Evolutionary conservation across 2,797 vertebrate genomes (phyloP), one percentile per base, ranked within the genome.

Genomic region (Coregonus suidteri): DNA sequence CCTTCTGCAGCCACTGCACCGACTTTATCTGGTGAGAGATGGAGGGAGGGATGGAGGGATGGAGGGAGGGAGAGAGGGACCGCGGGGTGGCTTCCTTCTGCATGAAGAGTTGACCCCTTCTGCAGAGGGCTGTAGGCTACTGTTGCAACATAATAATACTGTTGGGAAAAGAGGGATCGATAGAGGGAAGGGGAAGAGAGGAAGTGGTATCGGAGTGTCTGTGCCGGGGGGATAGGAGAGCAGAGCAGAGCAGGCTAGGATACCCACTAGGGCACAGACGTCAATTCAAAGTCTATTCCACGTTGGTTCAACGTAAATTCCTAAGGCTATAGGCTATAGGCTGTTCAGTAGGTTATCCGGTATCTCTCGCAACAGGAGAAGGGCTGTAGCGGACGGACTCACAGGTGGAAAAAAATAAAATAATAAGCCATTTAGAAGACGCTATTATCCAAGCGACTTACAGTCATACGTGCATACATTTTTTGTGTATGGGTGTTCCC

Each of bases 1-100:
- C 96, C 81, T 98, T 97, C 95, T 97, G 96, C 95, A 97, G 96
- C 95, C 96, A 97, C 95, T 98, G 97, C 94, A 98, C 97, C 84
- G 97, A 98, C 95, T 98, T 98, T 93, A 98, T 98, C 93, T 98
- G 96, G 97, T 97, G 94, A 96, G 87, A 30, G 20, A 71, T 31
- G 4, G 64, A 68, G 16, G 35, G 6, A 52, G n/a, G 69, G 70
- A 47, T 35, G 62, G 20, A 56, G 37, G 54, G 53, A 53, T 37
- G 6, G 62, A 67, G 41, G 47, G 52, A 31, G 53, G 25, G 65
- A 25, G 0, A 47, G 1, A 15, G 47, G 11, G 1, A 1, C 16
- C 15, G 30, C 4, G 53, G 30, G 6, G 16, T 59, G 30, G 53
- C 13, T 62, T 31, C 20, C 20, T 20, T 20, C 37, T 47, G 41